phyloP scores from a whole-genome alignment of 2,797 vertebrate genomes.

The Ispidina picta region DNA sequence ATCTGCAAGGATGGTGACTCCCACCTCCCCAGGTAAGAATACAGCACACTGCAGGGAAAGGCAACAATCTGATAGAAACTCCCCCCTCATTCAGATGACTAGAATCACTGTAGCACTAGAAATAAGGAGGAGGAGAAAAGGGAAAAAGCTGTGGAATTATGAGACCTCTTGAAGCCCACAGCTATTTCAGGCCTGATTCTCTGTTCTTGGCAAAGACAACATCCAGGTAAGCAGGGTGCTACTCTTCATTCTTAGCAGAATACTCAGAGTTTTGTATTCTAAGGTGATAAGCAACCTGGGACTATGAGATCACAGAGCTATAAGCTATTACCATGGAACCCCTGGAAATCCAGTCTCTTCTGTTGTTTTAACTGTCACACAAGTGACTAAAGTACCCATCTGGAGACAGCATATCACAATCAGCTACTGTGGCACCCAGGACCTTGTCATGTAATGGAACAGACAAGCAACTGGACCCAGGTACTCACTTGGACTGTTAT shows the following conservation, averaged over 20 bases:
- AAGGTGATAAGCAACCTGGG: background rate
- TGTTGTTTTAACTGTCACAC: background rate
- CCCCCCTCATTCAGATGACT: background rate
- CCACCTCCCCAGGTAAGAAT: background rate
- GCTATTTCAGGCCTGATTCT: background rate
- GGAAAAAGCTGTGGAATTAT: accelerated
- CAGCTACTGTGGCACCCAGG: background rate
- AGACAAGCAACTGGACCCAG: background rate
- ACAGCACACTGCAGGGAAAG: background rate
- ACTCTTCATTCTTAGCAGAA: background rate
- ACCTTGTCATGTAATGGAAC: background rate
- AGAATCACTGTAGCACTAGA: background rate
- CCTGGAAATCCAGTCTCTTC: background rate
- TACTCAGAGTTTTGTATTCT: background rate
- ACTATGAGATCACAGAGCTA: background rate
- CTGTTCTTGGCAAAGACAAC: background rate
- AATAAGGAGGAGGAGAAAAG: background rate
- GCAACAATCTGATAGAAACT: background rate
- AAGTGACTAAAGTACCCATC: background rate
- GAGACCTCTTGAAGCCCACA: background rate
- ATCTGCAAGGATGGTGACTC: background rate
- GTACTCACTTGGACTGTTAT: background rate
- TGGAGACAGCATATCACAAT: background rate
- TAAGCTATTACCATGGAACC: background rate
- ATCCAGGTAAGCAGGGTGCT: background rate